A percentile compares a stretch with the other conserved stretches of the same genome.
Conservation (phyloP, 2,888 invertebrate species). For the Priocnemis perturbator region DNA sequence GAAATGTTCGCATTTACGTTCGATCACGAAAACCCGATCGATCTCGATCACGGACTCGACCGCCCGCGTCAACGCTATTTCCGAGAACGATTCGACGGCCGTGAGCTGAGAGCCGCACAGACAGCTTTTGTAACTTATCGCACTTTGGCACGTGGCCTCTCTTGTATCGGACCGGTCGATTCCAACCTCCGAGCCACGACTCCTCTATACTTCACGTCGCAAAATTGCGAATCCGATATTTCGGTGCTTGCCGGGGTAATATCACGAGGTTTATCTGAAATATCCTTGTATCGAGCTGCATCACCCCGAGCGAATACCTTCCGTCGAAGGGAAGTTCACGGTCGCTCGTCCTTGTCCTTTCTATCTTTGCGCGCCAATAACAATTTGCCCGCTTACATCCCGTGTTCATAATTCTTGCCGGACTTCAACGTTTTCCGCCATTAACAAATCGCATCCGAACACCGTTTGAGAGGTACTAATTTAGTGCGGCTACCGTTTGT, state of each 20-base stretch:
- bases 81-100: conserved; percentile 1
- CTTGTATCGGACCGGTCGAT: conserved; percentile 6
- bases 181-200: conserved; percentile 2
- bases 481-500: no score
- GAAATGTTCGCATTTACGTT: no score
- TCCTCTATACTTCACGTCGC: conserved; percentile 15
- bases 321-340: background rate
- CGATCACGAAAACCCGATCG: background rate
- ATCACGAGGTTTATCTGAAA: no score
- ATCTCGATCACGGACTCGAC: background rate
- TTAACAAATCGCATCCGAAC: no score
- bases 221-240: conserved; percentile 14
- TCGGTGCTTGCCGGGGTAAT: background rate
- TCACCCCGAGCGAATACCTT: background rate
- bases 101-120: conserved; percentile 1
- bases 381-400: background rate
- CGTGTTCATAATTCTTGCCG: background rate
- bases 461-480: no score
- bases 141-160: conserved; percentile 12
- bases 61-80: conserved; percentile 19
- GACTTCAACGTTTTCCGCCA: no score
- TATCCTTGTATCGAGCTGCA: no score
- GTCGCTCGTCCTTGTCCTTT: background rate
- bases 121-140: conserved; percentile 28
- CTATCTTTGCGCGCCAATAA: background rate